phyloP scores from a whole-genome alignment of 2,113 vertebrate species.

The Clarias macrocephalus region DNA sequence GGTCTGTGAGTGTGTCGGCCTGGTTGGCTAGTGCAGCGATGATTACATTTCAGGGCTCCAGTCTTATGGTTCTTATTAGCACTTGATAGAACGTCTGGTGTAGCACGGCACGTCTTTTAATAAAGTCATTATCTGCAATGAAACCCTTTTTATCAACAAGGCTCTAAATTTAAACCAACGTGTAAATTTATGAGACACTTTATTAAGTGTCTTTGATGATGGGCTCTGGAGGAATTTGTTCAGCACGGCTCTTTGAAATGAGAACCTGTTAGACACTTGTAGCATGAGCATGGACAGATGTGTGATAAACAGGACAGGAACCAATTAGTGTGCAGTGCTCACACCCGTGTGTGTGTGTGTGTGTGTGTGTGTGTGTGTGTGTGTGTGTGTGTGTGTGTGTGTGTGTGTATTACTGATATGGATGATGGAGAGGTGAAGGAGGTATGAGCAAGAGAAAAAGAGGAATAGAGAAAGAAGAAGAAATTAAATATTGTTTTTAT shows the following conservation, averaged over 20 bases:
- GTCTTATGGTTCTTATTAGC: constrained; percentile 70
- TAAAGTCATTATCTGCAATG: constrained; percentile 71
- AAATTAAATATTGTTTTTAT: constrained; percentile 77
- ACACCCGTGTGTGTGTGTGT: constrained; percentile 20
- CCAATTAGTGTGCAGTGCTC: constrained; percentile 68
- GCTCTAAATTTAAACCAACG: constrained; percentile 74
- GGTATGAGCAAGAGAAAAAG: constrained; percentile 1
- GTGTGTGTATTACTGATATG: constrained; percentile 46
- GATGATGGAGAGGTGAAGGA: constrained; percentile 68
- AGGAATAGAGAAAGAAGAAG: constrained; percentile 38
- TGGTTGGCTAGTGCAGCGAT: constrained; percentile 1
- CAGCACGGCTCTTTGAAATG: constrained; percentile 70
- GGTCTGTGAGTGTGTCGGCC: constrained; percentile 39
- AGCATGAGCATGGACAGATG: constrained; percentile 70
- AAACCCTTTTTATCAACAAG: constrained; percentile 69
- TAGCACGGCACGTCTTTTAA: constrained; percentile 69
- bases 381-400: constrained; percentile 10
- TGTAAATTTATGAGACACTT: constrained; percentile 77
- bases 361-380: too few relatives aligned
- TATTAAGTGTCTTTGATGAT: constrained; percentile 75
- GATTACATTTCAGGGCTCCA: constrained; percentile 35
- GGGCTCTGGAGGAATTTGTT: constrained; percentile 68
- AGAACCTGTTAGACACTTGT: constrained; percentile 78
- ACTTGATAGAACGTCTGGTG: constrained; percentile 66
- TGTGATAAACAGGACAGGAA: constrained; percentile 66